Conservation (phyloP, 2,797 vertebrate genomes). For the Neosalanx taihuensis region DNA sequence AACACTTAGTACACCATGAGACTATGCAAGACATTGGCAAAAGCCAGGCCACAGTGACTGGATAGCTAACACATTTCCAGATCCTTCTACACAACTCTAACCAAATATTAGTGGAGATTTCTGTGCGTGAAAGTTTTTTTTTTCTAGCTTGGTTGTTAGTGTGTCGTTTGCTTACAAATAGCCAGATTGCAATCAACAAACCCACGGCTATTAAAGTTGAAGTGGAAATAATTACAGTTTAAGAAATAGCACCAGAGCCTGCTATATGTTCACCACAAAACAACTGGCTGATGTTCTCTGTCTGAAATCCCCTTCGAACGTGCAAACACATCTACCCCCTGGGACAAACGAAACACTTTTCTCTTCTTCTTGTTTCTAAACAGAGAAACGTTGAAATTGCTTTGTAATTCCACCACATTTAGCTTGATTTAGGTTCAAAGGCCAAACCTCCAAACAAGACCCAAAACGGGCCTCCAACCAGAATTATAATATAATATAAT, state of each 20-base stretch:
- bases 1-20: neutral
- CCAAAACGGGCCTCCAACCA: slow-evolving; percentile 24
- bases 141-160: slow-evolving; percentile 4
- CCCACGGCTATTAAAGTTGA: slow-evolving; percentile 36
- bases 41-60: slow-evolving; percentile 11
- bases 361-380: slow-evolving; percentile 31
- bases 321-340: slow-evolving; percentile 24
- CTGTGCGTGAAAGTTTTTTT: neutral
- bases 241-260: slow-evolving; percentile 30
- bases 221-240: slow-evolving; percentile 49
- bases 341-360: slow-evolving; percentile 39
- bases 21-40: slow-evolving; percentile 9
- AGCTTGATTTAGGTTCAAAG: slow-evolving; percentile 43
- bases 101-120: neutral
- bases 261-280: slow-evolving; percentile 10
- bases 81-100: slow-evolving; percentile 11
- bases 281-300: slow-evolving; percentile 32
- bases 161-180: slow-evolving; percentile 36
- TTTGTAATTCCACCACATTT: slow-evolving; percentile 49
- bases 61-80: slow-evolving; percentile 14
- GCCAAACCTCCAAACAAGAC: slow-evolving; percentile 36
- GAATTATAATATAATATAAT: no score
- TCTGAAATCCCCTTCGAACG: slow-evolving; percentile 42
- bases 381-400: slow-evolving; percentile 36
- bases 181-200: slow-evolving; percentile 42